Percentiles rank a stretch among this genome's conserved stretches.
These are phyloP conservation scores for Nannospalax galili DNA, from an alignment of 2,113 vertebrate species.

Conservation along the genomic window DNA sequence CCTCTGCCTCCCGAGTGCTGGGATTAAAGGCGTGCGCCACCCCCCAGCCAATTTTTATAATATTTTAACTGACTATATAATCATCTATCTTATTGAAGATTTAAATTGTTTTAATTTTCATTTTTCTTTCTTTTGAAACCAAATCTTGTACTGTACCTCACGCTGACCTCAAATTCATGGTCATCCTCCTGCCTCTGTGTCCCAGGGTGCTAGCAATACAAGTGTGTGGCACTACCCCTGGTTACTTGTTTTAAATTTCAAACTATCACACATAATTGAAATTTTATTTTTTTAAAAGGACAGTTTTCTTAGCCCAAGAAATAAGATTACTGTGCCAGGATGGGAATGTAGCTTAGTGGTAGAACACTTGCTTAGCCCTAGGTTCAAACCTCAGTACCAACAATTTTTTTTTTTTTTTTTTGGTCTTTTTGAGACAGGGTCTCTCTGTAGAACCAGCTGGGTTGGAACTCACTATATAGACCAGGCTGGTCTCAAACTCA, in stretches of 20 bases:
- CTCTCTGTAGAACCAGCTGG: too few species aligned
- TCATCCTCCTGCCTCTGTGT: background rate
- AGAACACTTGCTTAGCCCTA: too few species aligned
- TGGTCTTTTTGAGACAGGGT: too few species aligned
- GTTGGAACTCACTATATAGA: too few species aligned
- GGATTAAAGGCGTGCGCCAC: too few species aligned
- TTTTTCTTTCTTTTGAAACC: background rate
- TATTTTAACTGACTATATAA: conserved; percentile 2
- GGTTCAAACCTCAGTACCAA: too few species aligned
- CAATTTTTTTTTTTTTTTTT: too few species aligned
- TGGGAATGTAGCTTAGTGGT: too few species aligned
- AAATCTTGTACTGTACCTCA: background rate
- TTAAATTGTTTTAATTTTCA: background rate
- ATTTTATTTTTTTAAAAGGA: background rate
- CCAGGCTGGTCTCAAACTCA: too few species aligned
- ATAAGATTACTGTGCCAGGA: background rate
- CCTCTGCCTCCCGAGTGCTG: too few species aligned
- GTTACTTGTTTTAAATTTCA: background rate
- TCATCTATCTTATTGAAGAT: background rate
- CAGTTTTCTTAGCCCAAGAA: background rate
- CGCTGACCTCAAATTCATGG: background rate
- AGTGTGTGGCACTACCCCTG: background rate
- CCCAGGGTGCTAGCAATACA: background rate
- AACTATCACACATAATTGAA: background rate
- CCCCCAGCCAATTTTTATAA: too few species aligned